Percentiles rank a stretch among this genome's conserved stretches.
These are phyloP conservation scores for Drosophila oshimai DNA, from an alignment of 1,140 invertebrate species.

Conservation along the genomic window DNA sequence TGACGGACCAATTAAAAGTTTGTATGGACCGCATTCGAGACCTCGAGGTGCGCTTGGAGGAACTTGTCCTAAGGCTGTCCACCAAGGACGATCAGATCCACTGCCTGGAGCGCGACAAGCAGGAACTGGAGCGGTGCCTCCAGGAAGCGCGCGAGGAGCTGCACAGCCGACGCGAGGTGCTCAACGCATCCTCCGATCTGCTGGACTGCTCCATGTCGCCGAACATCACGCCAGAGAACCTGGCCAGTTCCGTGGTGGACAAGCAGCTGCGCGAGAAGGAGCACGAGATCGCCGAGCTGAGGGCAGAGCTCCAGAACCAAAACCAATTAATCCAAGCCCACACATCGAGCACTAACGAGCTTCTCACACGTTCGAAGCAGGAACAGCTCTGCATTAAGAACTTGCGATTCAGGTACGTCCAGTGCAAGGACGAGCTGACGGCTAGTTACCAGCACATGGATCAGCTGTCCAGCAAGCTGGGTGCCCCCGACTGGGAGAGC, in stretches of 20 bases:
- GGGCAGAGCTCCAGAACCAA: conserved; percentile 1
- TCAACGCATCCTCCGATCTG: conserved; percentile 60
- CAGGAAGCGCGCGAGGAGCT: conserved; percentile 57
- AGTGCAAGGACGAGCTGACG: neutral
- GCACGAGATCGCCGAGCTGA: conserved; percentile 58
- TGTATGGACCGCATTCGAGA: conserved; percentile 47
- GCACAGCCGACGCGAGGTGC: conserved; percentile 35
- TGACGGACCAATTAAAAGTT: conserved; percentile 27
- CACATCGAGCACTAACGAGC: neutral
- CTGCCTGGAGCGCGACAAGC: conserved; percentile 44
- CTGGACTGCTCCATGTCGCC: conserved; percentile 51
- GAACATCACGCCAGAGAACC: conserved; percentile 61
- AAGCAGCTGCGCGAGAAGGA: conserved; percentile 75
- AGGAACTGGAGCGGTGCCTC: conserved; percentile 63
- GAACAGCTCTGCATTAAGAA: neutral
- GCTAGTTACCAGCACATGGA: neutral
- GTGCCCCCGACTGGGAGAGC: neutral
- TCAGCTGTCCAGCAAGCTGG: neutral
- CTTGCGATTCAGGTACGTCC: neutral
- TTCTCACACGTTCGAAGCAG: no score
- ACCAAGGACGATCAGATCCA: conserved; percentile 21
- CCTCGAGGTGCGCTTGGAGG: conserved; percentile 42
- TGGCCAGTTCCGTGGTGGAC: conserved; percentile 68
- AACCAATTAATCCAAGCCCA: neutral
- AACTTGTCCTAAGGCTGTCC: neutral